Conservation (phyloP, 2,113 vertebrate species). For the Brachyhypopomus occidentalis region DNA sequence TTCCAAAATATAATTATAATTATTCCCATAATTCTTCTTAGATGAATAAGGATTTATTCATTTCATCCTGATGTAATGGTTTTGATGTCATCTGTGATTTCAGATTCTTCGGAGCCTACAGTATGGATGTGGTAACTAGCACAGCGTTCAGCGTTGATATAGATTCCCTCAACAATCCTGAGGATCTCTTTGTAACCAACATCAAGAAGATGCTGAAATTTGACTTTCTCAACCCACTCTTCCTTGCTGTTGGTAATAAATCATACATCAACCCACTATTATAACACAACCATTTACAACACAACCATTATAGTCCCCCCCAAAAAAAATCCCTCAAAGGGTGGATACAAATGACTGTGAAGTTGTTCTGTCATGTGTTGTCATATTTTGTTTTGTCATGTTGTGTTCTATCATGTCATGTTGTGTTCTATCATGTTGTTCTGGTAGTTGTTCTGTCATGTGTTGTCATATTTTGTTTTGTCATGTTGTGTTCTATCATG, state of each 20-base stretch:
- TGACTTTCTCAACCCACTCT: constrained; percentile 63
- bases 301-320: too few species aligned
- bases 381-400: too few species aligned
- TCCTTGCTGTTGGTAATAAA: constrained; percentile 66
- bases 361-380: too few species aligned
- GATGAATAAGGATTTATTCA: not conserved
- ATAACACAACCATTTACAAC: too few species aligned
- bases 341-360: too few species aligned
- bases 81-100: constrained; percentile 62
- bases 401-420: too few species aligned
- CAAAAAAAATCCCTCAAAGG: too few species aligned
- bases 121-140: constrained; percentile 82
- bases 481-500: too few species aligned
- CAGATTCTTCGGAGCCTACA: constrained; percentile 82
- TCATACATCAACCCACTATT: not conserved
- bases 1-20: too few species aligned
- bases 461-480: too few species aligned
- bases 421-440: too few species aligned
- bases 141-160: constrained; percentile 83
- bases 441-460: too few species aligned
- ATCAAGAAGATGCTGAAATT: constrained; percentile 74
- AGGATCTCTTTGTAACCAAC: constrained; percentile 81
- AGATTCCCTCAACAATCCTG: constrained; percentile 83
- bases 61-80: constrained; percentile 62
- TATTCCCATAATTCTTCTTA: not conserved